phyloP scores from a whole-genome alignment of 37 sponge, comb jelly and placozoan genomes.

The Chondrilla cf. caribensis region DNA sequence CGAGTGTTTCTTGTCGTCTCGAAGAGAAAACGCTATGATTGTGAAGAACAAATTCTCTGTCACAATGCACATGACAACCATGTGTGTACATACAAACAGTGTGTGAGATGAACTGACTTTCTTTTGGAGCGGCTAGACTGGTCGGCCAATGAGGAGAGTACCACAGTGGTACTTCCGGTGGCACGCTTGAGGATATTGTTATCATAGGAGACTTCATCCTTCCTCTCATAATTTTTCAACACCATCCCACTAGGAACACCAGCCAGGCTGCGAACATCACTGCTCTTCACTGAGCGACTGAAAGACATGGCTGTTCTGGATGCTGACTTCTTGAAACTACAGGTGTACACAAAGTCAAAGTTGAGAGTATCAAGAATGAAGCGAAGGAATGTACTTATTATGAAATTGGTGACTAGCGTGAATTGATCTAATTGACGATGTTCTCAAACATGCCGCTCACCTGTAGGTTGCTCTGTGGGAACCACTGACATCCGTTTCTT shows the following conservation, averaged over 20 bases:
- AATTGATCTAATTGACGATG: too few relatives aligned
- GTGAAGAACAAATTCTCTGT: background rate
- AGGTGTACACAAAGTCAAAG: too few relatives aligned
- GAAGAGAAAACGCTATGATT: background rate
- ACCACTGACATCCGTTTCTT: background rate
- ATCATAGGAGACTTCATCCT: conserved; percentile 3
- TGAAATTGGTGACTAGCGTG: too few relatives aligned
- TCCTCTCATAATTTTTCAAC: background rate
- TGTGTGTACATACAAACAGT: background rate
- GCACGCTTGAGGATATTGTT: background rate
- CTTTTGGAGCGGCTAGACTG: background rate
- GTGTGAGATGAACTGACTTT: background rate
- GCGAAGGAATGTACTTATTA: too few relatives aligned
- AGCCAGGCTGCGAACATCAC: background rate
- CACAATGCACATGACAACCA: background rate
- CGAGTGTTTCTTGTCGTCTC: background rate
- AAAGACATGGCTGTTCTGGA: background rate
- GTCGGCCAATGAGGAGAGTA: conserved; percentile 3
- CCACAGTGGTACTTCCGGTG: background rate
- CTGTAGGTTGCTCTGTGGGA: background rate
- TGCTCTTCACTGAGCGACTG: conserved; percentile 3
- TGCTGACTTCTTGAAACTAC: background rate
- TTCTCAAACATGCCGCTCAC: background rate
- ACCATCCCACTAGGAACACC: conserved; percentile 1
- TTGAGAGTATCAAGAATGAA: too few relatives aligned